Evolutionary conservation across 1,140 invertebrate genomes (phyloP).

Genomic region (Aphaenogaster floridana): DNA sequence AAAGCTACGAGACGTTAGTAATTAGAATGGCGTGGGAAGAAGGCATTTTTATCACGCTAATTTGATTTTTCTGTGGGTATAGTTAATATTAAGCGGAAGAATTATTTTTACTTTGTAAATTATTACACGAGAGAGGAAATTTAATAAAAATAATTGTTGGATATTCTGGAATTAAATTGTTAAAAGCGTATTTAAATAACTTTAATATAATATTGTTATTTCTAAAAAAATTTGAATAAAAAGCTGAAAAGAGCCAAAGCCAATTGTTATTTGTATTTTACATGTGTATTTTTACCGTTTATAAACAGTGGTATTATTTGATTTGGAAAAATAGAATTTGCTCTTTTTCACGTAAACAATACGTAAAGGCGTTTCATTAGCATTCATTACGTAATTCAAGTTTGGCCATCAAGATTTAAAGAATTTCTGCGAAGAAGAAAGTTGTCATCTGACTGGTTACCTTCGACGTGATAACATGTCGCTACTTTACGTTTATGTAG

Average conservation of each 20-base stretch:
- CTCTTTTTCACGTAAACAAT: neutral
- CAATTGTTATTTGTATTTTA: neutral
- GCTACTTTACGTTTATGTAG: neutral
- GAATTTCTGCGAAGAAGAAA: neutral
- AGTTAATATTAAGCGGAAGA: neutral
- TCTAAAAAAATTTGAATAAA: too few species aligned
- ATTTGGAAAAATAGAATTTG: neutral
- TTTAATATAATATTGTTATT: neutral
- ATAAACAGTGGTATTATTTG: neutral
- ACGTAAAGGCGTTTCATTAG: neutral
- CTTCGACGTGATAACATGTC: neutral
- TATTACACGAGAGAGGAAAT: conserved; percentile 1
- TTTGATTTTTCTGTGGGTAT: conserved; percentile 16
- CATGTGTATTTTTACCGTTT: neutral
- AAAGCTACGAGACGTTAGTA: neutral
- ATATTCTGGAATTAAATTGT: conserved; percentile 25
- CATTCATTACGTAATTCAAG: neutral
- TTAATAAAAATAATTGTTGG: conserved; percentile 28
- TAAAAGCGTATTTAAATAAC: neutral
- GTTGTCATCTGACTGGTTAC: neutral
- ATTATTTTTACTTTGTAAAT: conserved; percentile 36
- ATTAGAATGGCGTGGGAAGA: conserved; percentile 26
- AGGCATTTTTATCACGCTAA: conserved; percentile 31
- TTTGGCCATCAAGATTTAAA: neutral
- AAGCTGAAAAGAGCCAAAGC: too few species aligned